Percentiles rank a stretch among this genome's conserved stretches.
These are phyloP conservation scores for Aleadryas rufinucha DNA, from an alignment of 2,113 vertebrate species.

Conservation along the genomic window DNA sequence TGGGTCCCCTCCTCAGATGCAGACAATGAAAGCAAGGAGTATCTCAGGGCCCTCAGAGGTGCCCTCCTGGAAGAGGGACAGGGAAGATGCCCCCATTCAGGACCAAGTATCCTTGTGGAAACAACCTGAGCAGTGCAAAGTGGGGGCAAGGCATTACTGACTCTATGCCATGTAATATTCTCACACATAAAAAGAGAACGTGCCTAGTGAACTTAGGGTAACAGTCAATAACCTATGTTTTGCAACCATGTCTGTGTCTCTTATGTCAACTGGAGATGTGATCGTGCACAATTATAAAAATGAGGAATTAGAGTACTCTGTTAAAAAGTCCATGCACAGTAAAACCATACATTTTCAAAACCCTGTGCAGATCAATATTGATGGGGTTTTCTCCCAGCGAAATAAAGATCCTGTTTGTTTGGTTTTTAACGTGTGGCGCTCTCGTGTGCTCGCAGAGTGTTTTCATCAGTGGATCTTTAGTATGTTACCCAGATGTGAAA, in stretches of 20 bases:
- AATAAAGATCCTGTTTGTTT: not conserved
- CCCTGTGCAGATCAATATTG: not conserved
- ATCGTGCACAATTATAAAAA: not conserved
- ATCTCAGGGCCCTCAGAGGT: not conserved
- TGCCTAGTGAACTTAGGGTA: not conserved
- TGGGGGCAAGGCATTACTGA: rapidly evolving
- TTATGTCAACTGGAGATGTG: not conserved
- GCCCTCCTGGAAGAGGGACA: not conserved
- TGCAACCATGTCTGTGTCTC: not conserved
- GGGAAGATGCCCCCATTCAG: not conserved
- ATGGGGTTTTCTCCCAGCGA: not conserved
- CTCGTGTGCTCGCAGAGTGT: not conserved
- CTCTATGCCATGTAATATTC: not conserved
- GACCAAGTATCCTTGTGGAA: not conserved
- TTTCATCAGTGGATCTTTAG: not conserved
- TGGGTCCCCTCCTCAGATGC: not conserved
- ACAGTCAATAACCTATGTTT: not conserved
- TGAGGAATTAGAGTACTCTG: not conserved
- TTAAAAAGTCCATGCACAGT: not conserved
- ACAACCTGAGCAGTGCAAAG: not conserved
- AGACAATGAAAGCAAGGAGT: not conserved
- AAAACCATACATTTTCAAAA: not conserved
- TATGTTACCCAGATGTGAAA: not conserved
- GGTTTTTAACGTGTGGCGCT: not conserved
- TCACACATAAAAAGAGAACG: not conserved